A percentile compares a stretch with the other conserved stretches of the same genome.
Conservation (phyloP, 1,140 invertebrate species). For the Apis dorsata region DNA sequence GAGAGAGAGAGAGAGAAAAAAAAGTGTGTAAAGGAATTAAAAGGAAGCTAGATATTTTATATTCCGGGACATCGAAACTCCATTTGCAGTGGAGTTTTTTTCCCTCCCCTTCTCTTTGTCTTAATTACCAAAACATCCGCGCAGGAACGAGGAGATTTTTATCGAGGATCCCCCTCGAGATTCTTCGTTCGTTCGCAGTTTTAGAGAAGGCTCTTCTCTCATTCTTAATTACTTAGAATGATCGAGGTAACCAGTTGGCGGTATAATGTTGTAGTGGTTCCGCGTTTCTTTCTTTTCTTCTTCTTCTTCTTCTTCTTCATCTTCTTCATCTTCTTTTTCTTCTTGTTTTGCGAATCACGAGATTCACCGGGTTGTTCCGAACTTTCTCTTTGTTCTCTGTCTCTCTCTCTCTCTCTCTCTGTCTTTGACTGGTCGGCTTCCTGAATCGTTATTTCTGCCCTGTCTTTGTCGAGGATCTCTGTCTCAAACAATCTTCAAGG, state of each 20-base stretch:
- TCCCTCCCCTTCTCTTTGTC: no score
- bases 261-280: conserved; percentile 17
- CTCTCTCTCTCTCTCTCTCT: no score
- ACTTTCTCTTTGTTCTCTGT: not conserved
- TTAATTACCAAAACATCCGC: conserved; percentile 9
- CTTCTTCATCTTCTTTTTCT: not conserved
- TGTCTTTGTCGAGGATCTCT: not conserved
- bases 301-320: no score
- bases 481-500: not conserved
- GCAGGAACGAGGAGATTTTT: not conserved
- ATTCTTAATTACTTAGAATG: conserved; percentile 17
- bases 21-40: not conserved
- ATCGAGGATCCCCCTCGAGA: not conserved
- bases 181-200: not conserved
- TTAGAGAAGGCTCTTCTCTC: not conserved
- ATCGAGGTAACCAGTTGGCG: not conserved
- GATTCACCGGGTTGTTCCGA: not conserved
- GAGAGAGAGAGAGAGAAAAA: not conserved
- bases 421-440: not conserved
- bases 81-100: conserved; percentile 14
- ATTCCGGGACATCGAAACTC: not conserved
- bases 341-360: no score
- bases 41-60: not conserved
- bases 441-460: conserved; percentile 9
- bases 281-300: not conserved